phyloP scores from a whole-genome alignment of 2,888 invertebrate species.

The Phlogophora meticulosa region DNA sequence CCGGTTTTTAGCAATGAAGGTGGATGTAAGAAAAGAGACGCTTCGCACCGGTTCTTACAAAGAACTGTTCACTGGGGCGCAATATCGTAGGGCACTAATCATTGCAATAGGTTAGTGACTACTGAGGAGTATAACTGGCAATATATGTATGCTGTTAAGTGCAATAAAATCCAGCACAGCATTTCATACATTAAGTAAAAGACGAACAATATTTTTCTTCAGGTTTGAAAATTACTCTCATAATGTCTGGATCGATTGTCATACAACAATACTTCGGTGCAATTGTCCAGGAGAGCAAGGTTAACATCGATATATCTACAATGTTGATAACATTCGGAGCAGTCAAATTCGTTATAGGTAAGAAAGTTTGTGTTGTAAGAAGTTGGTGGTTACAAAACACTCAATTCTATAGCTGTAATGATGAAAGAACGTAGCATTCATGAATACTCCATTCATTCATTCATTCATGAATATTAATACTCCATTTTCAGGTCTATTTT shows the following conservation, averaged over 20 bases:
- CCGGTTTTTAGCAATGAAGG: slow-evolving; percentile 74
- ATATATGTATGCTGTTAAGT: too few species aligned
- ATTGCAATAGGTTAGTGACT: slow-evolving; percentile 77
- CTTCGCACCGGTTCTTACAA: slow-evolving; percentile 81
- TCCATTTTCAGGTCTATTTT: slow-evolving; percentile 78
- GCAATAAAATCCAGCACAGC: neutral
- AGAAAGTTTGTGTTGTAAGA: slow-evolving; percentile 3
- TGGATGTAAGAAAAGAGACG: slow-evolving; percentile 86
- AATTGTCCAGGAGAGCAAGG: slow-evolving; percentile 79
- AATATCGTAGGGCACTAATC: slow-evolving; percentile 85
- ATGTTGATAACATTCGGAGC: slow-evolving; percentile 80
- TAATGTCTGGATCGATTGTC: slow-evolving; percentile 77
- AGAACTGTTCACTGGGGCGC: slow-evolving; percentile 86
- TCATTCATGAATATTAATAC: neutral
- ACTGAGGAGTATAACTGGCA: too few species aligned
- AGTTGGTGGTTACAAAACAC: neutral
- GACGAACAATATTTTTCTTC: slow-evolving; percentile 16
- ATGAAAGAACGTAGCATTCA: too few species aligned
- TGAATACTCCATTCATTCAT: neutral
- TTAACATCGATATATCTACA: slow-evolving; percentile 70
- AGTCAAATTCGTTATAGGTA: slow-evolving; percentile 71
- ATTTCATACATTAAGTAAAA: neutral
- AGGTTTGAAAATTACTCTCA: slow-evolving; percentile 81
- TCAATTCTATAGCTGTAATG: too few species aligned
- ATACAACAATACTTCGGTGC: slow-evolving; percentile 81